These are phyloP conservation scores for Idaea aversata DNA, from an alignment of 2,888 invertebrate genomes.

Conservation along the genomic window DNA sequence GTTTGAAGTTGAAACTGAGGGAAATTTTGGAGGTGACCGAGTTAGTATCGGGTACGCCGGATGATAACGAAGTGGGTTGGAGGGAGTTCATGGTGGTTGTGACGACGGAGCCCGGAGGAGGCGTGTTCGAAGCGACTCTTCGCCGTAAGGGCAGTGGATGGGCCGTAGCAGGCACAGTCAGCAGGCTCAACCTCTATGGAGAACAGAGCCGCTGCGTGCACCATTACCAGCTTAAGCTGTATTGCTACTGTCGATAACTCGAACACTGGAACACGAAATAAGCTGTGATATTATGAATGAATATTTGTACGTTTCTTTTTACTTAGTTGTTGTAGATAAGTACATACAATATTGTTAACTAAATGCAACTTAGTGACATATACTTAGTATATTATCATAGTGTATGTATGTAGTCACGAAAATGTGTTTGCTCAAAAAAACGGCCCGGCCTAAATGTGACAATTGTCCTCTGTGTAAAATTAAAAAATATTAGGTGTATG, in stretches of 20 bases:
- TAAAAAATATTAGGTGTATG: background rate
- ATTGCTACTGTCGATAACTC: slow-evolving; percentile 83
- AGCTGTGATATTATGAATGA: slow-evolving; percentile 42
- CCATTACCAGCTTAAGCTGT: slow-evolving; percentile 87
- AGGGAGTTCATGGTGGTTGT: slow-evolving; percentile 83
- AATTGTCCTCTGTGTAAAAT: slow-evolving; percentile 4
- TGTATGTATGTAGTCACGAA: background rate
- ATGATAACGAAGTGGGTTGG: slow-evolving; percentile 63
- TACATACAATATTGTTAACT: background rate
- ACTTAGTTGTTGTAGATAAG: background rate
- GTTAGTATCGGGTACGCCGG: slow-evolving; percentile 68
- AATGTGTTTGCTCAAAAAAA: slow-evolving; percentile 17
- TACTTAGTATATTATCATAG: background rate
- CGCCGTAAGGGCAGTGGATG: slow-evolving; percentile 53
- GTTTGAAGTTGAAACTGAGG: slow-evolving; percentile 82
- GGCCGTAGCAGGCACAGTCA: slow-evolving; percentile 85
- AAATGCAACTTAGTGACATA: background rate
- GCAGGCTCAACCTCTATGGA: slow-evolving; percentile 90
- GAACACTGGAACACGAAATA: slow-evolving; percentile 23
- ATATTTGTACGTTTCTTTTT: background rate
- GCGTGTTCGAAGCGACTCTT: slow-evolving; percentile 90
- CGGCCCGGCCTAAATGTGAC: slow-evolving; percentile 5
- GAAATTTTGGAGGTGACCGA: slow-evolving; percentile 84
- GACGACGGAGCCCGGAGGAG: slow-evolving; percentile 84
- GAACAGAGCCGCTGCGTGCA: slow-evolving; percentile 88